Evolutionary conservation across 2,888 invertebrate genomes (phyloP).

Genomic region (Heterodera filipjevi): DNA sequence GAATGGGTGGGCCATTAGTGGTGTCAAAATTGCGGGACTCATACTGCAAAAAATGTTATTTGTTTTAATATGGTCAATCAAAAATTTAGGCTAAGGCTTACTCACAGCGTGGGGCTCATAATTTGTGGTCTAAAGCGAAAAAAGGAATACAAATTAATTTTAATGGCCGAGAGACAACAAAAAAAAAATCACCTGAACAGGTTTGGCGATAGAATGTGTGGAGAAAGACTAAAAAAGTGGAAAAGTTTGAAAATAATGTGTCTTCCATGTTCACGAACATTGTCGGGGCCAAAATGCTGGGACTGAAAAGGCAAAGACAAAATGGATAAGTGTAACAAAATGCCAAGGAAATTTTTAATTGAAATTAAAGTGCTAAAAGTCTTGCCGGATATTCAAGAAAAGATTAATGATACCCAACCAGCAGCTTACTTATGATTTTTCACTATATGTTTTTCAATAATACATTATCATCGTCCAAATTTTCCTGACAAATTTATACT

Average conservation of each 20-base stretch:
- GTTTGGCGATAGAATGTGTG: constrained; percentile 15
- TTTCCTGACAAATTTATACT: too few species aligned
- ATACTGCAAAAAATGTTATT: constrained; percentile 14
- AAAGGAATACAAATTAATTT: not conserved
- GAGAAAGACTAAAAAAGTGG: constrained; percentile 10
- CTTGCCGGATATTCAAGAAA: too few species aligned
- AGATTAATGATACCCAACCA: too few species aligned
- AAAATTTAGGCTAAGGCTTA: too few species aligned
- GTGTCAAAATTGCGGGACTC: constrained; percentile 37
- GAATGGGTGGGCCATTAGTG: constrained; percentile 38
- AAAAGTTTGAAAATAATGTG: not conserved
- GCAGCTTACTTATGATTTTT: too few species aligned
- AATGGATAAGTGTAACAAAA: not conserved
- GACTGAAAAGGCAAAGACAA: constrained; percentile 17
- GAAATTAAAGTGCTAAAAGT: too few species aligned
- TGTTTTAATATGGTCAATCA: not conserved
- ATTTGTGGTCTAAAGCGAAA: constrained; percentile 33
- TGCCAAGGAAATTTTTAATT: too few species aligned
- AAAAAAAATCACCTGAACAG: constrained; percentile 5
- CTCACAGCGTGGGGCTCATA: constrained; percentile 38
- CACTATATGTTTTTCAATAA: too few species aligned
- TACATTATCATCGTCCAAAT: too few species aligned
- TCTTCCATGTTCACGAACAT: not conserved
- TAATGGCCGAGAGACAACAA: not conserved
- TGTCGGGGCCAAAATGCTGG: constrained; percentile 7